Percentiles rank a stretch among this genome's conserved stretches.
Evolutionary conservation across 2,888 invertebrate genomes (phyloP).

Genomic region (Lomographa bimaculata): DNA sequence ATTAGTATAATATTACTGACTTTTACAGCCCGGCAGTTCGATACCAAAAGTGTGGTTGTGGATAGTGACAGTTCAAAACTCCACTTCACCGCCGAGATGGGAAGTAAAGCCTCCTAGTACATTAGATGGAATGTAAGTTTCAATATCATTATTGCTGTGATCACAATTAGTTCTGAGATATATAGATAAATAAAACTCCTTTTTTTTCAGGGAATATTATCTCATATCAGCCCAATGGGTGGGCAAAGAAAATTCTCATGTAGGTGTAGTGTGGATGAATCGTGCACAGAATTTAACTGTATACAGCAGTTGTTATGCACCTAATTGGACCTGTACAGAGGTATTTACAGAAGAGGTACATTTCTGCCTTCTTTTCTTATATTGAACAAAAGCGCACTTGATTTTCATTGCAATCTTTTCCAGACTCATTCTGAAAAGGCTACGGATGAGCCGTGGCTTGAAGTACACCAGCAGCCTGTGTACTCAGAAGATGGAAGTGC

Average conservation of each 20-base stretch:
- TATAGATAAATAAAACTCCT: neutral
- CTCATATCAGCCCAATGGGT: conserved; percentile 96
- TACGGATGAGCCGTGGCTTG: conserved; percentile 93
- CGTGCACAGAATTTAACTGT: conserved; percentile 96
- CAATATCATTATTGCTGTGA: neutral
- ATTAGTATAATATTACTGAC: too few species aligned
- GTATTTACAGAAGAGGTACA: conserved; percentile 64
- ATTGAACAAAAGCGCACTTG: conserved; percentile 12
- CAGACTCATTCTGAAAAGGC: conserved; percentile 93
- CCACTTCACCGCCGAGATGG: conserved; percentile 85
- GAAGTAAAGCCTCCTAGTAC: conserved; percentile 89
- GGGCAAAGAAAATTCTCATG: conserved; percentile 88
- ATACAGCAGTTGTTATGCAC: conserved; percentile 92
- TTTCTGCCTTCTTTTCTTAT: conserved; percentile 9
- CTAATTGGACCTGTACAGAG: conserved; percentile 93
- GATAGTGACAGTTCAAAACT: conserved; percentile 90
- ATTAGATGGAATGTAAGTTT: conserved; percentile 91
- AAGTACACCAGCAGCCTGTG: conserved; percentile 92
- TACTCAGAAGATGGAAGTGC: conserved; percentile 93
- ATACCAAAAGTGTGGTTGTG: conserved; percentile 94
- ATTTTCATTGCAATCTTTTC: conserved; percentile 29
- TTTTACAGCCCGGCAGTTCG: conserved; percentile 89
- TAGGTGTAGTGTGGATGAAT: conserved; percentile 96
- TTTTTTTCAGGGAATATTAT: conserved; percentile 91
- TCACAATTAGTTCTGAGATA: too few species aligned